Evolutionary conservation across 92 coral and sea anemone genomes (phyloP).

Genomic region (Zoanthus solanderi): DNA sequence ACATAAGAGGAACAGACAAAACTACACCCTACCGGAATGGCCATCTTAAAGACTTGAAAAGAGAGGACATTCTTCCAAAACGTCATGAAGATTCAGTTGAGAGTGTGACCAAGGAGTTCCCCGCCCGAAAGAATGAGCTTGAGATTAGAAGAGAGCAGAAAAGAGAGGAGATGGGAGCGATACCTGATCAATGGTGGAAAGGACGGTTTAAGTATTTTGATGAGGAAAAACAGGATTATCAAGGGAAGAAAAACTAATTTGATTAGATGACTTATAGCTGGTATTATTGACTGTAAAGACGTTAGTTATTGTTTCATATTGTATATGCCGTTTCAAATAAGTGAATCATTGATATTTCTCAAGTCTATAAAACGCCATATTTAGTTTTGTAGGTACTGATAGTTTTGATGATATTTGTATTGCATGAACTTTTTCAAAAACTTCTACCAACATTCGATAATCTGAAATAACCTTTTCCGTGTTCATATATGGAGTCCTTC

Average conservation of each 20-base stretch:
- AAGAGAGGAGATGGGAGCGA: slow-evolving; percentile 23
- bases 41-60: neutral
- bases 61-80: slow-evolving; percentile 9
- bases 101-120: neutral
- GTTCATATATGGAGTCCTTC: neutral
- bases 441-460: neutral
- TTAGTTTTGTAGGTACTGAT: neutral
- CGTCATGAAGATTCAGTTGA: neutral
- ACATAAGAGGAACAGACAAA: neutral
- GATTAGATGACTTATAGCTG: neutral
- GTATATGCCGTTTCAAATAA: neutral
- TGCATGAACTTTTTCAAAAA: neutral
- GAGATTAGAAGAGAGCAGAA: slow-evolving; percentile 4
- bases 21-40: neutral
- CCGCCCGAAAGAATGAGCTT: slow-evolving; percentile 1
- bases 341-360: neutral
- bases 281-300: neutral
- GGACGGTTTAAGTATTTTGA: slow-evolving; percentile 28
- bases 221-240: slow-evolving; percentile 7
- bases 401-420: neutral
- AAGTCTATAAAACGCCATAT: neutral
- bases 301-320: neutral
- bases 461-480: neutral
- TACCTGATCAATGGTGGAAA: slow-evolving; percentile 43
- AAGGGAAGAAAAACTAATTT: neutral